phyloP scores from a whole-genome alignment of 2,113 vertebrate genomes.

The Cynopterus brachyotis region DNA sequence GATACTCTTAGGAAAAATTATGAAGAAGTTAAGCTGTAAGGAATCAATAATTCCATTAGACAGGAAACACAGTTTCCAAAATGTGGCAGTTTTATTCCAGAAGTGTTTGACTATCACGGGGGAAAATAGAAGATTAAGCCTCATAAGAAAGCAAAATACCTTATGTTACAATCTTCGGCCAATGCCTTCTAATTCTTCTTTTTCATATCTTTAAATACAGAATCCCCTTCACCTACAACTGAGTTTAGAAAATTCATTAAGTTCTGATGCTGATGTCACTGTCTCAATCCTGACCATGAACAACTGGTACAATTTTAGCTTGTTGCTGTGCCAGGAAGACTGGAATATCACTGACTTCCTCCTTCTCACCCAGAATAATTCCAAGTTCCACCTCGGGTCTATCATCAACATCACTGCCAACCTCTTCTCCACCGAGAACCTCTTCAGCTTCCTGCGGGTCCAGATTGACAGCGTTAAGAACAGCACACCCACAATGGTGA shows the following conservation, averaged over 20 bases:
- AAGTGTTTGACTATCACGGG: background rate
- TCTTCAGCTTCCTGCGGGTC: slow-evolving; percentile 87
- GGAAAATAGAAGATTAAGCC: slow-evolving; percentile 1
- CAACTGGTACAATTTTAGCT: slow-evolving; percentile 97
- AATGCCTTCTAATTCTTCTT: slow-evolving; percentile 76
- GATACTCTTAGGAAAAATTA: background rate
- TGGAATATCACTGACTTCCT: slow-evolving; percentile 95
- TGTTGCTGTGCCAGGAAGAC: slow-evolving; percentile 94
- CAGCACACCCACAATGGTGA: slow-evolving; percentile 89
- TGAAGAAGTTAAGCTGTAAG: background rate
- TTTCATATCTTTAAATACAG: slow-evolving; percentile 85
- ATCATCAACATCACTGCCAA: slow-evolving; percentile 92
- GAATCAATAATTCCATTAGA: background rate
- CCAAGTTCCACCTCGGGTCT: slow-evolving; percentile 91
- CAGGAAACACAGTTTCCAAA: background rate
- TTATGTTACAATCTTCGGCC: slow-evolving; percentile 37
- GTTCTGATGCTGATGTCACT: slow-evolving; percentile 90
- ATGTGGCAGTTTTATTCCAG: slow-evolving; percentile 16
- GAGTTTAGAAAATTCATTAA: slow-evolving; percentile 91
- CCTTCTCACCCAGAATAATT: slow-evolving; percentile 90
- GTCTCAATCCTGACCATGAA: slow-evolving; percentile 95
- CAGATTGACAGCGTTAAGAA: slow-evolving; percentile 90
- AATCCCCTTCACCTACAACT: slow-evolving; percentile 97
- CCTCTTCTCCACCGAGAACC: slow-evolving; percentile 85
- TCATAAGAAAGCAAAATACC: slow-evolving; percentile 34